These are phyloP conservation scores for Poecilia wingei DNA, from an alignment of 2,797 vertebrate species.

Conservation along the genomic window DNA sequence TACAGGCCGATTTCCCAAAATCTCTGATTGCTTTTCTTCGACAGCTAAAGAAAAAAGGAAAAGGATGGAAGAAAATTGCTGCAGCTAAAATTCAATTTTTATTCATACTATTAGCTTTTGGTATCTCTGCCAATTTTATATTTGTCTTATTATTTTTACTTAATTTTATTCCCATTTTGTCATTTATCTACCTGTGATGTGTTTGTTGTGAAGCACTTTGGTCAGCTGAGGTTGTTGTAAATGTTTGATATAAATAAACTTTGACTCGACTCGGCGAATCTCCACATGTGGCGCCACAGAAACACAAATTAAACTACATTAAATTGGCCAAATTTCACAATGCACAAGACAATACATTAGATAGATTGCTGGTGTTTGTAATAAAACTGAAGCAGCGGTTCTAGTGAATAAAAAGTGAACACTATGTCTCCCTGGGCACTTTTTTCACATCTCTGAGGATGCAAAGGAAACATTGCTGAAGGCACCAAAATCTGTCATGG, in stretches of 20 bases:
- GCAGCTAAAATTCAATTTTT: too few relatives aligned
- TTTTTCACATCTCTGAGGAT: conserved; percentile 29
- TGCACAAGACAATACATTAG: background rate
- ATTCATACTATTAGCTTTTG: too few relatives aligned
- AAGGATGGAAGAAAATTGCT: too few relatives aligned
- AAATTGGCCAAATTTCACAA: background rate
- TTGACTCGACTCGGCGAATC: background rate
- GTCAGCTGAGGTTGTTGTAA: too few relatives aligned
- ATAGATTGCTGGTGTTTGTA: background rate
- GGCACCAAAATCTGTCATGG: conserved; percentile 48
- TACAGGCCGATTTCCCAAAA: background rate
- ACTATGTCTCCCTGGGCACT: conserved; percentile 26
- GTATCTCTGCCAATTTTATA: too few relatives aligned
- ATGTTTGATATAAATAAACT: too few relatives aligned
- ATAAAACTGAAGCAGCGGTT: background rate
- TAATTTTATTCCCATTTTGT: too few relatives aligned
- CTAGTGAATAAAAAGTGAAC: conserved; percentile 15
- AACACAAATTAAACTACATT: background rate
- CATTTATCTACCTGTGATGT: too few relatives aligned
- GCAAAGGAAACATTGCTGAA: conserved; percentile 27
- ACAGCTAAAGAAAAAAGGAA: too few relatives aligned
- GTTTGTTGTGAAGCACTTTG: too few relatives aligned
- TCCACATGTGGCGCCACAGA: background rate
- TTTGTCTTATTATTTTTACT: too few relatives aligned
- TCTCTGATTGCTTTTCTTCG: background rate